A percentile compares a stretch with the other conserved stretches of the same genome.
These are phyloP conservation scores for Drosophila subpulchrella DNA, from an alignment of 1,140 invertebrate species.

Conservation along the genomic window DNA sequence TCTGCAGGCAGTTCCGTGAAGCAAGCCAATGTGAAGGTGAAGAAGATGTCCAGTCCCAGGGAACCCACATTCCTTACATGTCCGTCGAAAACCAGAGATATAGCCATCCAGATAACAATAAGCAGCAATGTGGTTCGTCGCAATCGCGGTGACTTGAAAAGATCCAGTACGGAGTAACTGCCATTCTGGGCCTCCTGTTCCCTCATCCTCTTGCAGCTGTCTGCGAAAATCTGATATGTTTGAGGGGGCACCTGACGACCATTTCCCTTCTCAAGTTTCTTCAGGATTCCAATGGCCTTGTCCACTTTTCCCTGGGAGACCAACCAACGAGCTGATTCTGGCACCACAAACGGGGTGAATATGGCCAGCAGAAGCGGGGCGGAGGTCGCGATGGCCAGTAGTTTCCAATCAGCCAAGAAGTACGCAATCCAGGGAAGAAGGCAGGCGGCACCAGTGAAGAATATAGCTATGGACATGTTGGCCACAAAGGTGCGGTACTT, in stretches of 20 bases:
- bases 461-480: constrained; percentile 95
- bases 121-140: constrained; percentile 90
- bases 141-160: constrained; percentile 90
- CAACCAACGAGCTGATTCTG: constrained; percentile 93
- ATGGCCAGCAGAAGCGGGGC: constrained; percentile 89
- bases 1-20: constrained; percentile 91
- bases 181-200: constrained; percentile 89
- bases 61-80: constrained; percentile 93
- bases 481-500: constrained; percentile 95
- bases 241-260: constrained; percentile 89
- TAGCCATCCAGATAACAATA: constrained; percentile 93
- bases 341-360: constrained; percentile 90
- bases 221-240: constrained; percentile 89
- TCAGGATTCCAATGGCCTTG: constrained; percentile 90
- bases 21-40: constrained; percentile 93
- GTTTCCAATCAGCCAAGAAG: constrained; percentile 90
- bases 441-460: constrained; percentile 92
- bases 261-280: constrained; percentile 92
- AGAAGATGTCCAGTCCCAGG: constrained; percentile 91
- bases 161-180: constrained; percentile 91
- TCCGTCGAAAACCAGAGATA: constrained; percentile 94
- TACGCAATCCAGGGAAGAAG: constrained; percentile 93
- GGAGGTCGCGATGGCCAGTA: constrained; percentile 90
- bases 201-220: constrained; percentile 78
- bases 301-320: constrained; percentile 92